Base-by-base conservation (phyloP, 2,888 invertebrate genomes). In the Chironomus tentans region DNA sequence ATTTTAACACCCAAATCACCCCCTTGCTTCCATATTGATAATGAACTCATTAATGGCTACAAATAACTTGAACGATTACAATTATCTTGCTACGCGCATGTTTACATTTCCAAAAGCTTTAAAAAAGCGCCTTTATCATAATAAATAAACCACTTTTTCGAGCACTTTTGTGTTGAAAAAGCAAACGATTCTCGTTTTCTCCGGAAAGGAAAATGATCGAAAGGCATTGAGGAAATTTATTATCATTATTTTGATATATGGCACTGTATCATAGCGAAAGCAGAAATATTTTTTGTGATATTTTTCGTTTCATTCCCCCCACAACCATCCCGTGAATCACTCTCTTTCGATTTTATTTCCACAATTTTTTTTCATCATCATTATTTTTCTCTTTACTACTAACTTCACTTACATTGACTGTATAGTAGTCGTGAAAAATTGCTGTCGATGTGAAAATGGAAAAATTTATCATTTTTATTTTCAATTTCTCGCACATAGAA, bases 381-480 rank as follows among this genome's bases (percentile, higher is more conserved):
- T 38, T 38, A 38, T 38, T 38, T 38, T 2, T 38, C 38, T 10
- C 38, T 38, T 38, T 38, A 38, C 38, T 38, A 7, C 38, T 38
- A 56, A 12, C 65, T 65, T 65, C 24, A 24, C 65, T 65, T 65
- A 24, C 65, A 65, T 12, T 56, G 56, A 15, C 38, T 38, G 3
- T 18, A 3, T 7, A 56, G n/a, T 15, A 12, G 21, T 21, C 21
- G 15, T 73, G 73, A 62, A 73, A 73, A 73, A 73, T 73, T 73
- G 73, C 73, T 73, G 65, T 73, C 65, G 65, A 73, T 22, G 70
- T 70, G 70, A 70, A 70, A 28, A 68, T 56, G 28, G 22, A 28
- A 70, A 56, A 70, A 73, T 73, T 73, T 73, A 73, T 73, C 73
- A 73, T 73, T 73, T 73, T 73, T 73, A 73, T 73, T 73, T 73